Evolutionary conservation across 2,113 vertebrate species (phyloP).

Genomic region (Podarcis cretensis): DNA sequence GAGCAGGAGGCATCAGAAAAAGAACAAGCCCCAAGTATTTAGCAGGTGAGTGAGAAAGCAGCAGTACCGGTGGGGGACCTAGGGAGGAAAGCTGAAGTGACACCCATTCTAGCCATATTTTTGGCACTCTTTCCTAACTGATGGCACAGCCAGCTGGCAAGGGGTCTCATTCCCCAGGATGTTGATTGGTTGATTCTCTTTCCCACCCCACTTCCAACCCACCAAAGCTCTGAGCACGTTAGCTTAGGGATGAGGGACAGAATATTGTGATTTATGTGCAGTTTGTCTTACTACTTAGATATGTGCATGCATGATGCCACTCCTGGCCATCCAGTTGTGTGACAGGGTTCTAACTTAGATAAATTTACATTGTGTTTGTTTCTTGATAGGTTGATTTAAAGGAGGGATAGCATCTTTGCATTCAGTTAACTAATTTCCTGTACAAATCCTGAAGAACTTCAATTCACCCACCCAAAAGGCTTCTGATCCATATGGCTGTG

Average conservation of each 20-base stretch:
- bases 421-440: fast-evolving
- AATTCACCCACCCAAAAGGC: background rate
- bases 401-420: fast-evolving
- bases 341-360: fast-evolving
- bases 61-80: background rate
- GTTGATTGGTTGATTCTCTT: background rate
- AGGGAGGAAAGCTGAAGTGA: fast-evolving
- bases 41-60: constrained; percentile 66
- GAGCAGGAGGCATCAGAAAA: background rate
- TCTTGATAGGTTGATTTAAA: fast-evolving
- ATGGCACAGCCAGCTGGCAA: background rate
- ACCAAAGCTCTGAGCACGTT: fast-evolving
- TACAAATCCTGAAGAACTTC: background rate
- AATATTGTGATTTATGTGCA: fast-evolving
- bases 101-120: background rate
- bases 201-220: background rate
- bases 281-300: background rate
- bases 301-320: background rate
- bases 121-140: background rate
- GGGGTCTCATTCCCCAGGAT: background rate
- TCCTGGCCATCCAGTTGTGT: background rate
- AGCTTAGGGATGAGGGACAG: fast-evolving
- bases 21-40: constrained; percentile 10
- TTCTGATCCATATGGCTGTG: background rate
- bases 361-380: fast-evolving